Percentiles rank a stretch among this genome's conserved stretches.
These are phyloP conservation scores for Hypanus sabinus DNA, from an alignment of 2,113 vertebrate genomes.

Conservation along the genomic window DNA sequence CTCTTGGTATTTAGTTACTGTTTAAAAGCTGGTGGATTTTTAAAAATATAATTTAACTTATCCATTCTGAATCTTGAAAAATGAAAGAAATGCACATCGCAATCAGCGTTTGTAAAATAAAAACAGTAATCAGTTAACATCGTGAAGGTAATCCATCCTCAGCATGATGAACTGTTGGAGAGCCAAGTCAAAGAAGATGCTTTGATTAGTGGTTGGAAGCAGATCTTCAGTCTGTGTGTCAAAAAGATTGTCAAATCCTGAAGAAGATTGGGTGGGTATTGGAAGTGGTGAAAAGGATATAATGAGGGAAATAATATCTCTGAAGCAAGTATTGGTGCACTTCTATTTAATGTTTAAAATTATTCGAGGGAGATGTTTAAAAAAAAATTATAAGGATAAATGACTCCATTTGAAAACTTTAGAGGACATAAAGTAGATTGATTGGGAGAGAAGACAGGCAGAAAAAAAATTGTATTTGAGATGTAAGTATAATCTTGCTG, in stretches of 20 bases:
- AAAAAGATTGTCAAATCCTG: background rate
- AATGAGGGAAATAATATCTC: background rate
- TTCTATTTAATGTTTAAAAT: background rate
- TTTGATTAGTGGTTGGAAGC: background rate
- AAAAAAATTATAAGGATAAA: background rate
- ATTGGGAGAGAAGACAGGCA: background rate
- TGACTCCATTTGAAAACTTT: background rate
- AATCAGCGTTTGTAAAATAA: background rate
- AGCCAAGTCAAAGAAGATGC: background rate
- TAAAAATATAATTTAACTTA: background rate
- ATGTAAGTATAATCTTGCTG: background rate
- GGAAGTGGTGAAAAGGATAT: background rate
- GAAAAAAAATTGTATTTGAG: background rate
- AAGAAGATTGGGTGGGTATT: background rate
- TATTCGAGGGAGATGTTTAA: background rate
- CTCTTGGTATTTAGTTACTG: background rate
- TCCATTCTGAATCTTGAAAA: background rate
- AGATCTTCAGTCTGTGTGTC: background rate
- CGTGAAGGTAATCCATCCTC: background rate
- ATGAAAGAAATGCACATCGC: background rate
- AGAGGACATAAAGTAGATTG: background rate
- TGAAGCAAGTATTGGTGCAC: background rate
- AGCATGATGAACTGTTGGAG: background rate
- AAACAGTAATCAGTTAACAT: background rate
- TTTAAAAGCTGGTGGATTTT: background rate